A percentile compares a stretch with the other conserved stretches of the same genome.
phyloP scores from a whole-genome alignment of 2,113 vertebrate genomes.

The Spilogale gracilis region DNA sequence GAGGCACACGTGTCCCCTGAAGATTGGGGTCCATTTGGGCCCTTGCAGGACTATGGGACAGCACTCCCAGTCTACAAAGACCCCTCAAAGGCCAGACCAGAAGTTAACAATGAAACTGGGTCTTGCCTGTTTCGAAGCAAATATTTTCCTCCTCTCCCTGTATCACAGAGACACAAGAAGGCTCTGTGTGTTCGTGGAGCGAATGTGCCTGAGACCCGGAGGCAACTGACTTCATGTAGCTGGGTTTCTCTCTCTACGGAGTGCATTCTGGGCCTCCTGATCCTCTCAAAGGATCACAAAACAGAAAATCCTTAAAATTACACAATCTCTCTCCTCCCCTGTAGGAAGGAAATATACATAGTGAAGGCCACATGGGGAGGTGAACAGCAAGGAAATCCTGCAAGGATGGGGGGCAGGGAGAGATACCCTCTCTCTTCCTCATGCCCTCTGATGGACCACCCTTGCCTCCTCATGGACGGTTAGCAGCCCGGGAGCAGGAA shows the following conservation, averaged over 20 bases:
- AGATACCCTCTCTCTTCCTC: not conserved
- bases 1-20: accelerated
- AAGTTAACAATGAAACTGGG: no score
- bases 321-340: not conserved
- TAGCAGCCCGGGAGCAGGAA: not conserved
- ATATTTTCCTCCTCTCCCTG: accelerated
- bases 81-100: not conserved
- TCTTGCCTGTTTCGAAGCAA: not conserved
- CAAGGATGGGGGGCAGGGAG: not conserved
- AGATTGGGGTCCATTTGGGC: no score
- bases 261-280: not conserved
- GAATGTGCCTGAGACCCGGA: accelerated
- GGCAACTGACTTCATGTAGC: accelerated
- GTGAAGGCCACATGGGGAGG: not conserved
- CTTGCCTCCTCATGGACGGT: accelerated
- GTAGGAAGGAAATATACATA: not conserved
- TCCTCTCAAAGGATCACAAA: not conserved
- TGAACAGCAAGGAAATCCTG: not conserved
- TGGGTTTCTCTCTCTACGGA: accelerated
- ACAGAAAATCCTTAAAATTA: not conserved
- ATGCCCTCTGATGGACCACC: accelerated
- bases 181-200: accelerated
- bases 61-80: accelerated
- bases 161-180: accelerated
- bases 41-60: not conserved